Evolutionary conservation across 2,113 vertebrate species (phyloP).

Genomic region (Neolamprologus devosi): DNA sequence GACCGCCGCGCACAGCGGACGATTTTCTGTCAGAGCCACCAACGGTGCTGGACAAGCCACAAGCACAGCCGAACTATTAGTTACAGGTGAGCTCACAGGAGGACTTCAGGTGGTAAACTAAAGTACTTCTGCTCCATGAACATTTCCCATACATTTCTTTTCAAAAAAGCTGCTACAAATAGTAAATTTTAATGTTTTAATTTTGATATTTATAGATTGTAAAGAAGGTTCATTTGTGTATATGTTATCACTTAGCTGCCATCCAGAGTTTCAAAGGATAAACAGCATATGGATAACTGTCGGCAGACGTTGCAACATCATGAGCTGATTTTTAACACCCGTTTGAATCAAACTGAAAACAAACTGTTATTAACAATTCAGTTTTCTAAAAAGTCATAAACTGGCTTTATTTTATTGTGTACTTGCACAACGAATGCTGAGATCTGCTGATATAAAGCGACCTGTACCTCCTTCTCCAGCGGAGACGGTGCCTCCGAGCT

Average conservation of each 20-base stretch:
- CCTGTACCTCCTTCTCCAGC: slow-evolving; percentile 49
- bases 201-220: neutral
- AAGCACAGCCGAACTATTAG: slow-evolving; percentile 94
- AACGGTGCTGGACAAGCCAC: slow-evolving; percentile 97
- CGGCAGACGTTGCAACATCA: neutral
- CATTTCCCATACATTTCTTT: neutral
- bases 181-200: neutral
- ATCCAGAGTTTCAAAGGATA: neutral
- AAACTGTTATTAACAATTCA: neutral
- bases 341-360: neutral
- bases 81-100: slow-evolving; percentile 77
- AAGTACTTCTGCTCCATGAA: neutral
- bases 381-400: neutral
- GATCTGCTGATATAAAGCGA: neutral
- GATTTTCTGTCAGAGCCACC: slow-evolving; percentile 91
- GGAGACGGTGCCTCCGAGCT: slow-evolving; percentile 90
- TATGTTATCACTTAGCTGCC: neutral
- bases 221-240: neutral
- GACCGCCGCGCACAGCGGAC: slow-evolving; percentile 87
- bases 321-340: neutral
- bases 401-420: neutral
- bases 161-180: neutral
- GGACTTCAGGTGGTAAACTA: neutral
- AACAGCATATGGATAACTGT: rapidly evolving
- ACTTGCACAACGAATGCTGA: neutral